Percentiles rank a stretch among this genome's conserved stretches.
These are phyloP conservation scores for Chlorospingus flavigularis DNA, from an alignment of 2,797 vertebrate species.

Conservation along the genomic window DNA sequence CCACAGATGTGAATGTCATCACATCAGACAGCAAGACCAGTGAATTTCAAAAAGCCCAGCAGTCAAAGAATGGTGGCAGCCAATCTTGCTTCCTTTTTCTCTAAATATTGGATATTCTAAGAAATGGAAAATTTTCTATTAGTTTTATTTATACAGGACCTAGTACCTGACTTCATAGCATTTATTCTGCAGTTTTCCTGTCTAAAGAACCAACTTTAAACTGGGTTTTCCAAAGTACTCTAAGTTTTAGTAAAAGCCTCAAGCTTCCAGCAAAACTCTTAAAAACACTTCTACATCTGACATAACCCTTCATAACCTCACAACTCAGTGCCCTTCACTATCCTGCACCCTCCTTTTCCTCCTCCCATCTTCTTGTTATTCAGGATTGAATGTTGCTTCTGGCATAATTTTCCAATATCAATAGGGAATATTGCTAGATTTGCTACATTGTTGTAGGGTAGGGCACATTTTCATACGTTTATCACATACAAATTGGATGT, in stretches of 20 bases:
- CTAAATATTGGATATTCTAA: not conserved
- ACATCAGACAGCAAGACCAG: not conserved
- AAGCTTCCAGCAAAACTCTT: not conserved
- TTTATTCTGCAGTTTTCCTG: not conserved
- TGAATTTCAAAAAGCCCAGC: not conserved
- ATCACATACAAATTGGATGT: not conserved
- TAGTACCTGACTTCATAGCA: not conserved
- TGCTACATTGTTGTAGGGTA: not conserved
- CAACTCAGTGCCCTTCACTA: not conserved
- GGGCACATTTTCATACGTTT: not conserved
- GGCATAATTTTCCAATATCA: not conserved
- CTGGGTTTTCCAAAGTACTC: not conserved
- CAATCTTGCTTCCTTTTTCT: not conserved
- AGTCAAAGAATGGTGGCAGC: not conserved
- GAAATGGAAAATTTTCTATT: not conserved
- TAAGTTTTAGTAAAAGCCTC: not conserved
- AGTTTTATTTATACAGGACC: not conserved
- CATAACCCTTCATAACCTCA: not conserved
- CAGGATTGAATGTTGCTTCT: not conserved
- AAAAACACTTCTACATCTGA: not conserved
- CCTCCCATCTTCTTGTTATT: not conserved
- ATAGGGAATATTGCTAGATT: not conserved
- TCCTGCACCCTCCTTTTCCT: not conserved
- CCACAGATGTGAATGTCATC: not conserved
- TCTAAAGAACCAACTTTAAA: not conserved